Evolutionary conservation across 2,113 vertebrate genomes (phyloP), one percentile per base, ranked within the genome.

Genomic region (Phalacrocorax brasilianus): DNA sequence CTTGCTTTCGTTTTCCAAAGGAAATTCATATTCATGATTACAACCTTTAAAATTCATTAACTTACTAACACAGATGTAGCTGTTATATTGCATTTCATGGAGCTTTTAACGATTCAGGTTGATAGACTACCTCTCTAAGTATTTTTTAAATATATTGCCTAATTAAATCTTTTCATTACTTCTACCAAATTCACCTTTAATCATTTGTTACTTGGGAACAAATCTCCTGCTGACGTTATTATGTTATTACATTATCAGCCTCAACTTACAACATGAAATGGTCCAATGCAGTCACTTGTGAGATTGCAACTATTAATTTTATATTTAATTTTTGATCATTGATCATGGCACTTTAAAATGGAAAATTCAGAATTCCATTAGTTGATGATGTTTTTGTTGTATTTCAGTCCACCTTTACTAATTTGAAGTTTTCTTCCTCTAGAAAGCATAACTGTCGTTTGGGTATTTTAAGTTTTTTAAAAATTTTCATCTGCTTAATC

Each of bases 391-490:
- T 26, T 73, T 86, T 83, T 67, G 4, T 26, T 71, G 11, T 83
- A 65, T 70, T 91, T 82, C 32, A 47, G 27, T 21, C 35, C 2
- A 11, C 27, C 2, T 65, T 68, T 80, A 50, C 10, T 66, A 68
- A 32, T 2, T 65, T 86, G 16, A 89, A 63, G 2, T 45, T 82
- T 81, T 72, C 53, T 67, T 28, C 2, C 7, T 27, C 35, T 53
- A 52, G 14, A 67, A 87, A 30, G 10, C 21, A 12, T 33, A 53
- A 66, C 8, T 61, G 18, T 17, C 15, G 55, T 88, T 16, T n/a
- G 24, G 2, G 0, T 2, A 59, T 76, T 40, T 40, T 0, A 49
- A 40, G 1, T 9, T 75, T 71, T 76, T 10, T 0, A 9, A 47
- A 53, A 32, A 7, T 20, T 82, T 74, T 38, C 1, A 17, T 62